A percentile compares a stretch with the other conserved stretches of the same genome.
phyloP scores from a whole-genome alignment of 2,888 invertebrate genomes.

The Erpobdella octoculata region DNA sequence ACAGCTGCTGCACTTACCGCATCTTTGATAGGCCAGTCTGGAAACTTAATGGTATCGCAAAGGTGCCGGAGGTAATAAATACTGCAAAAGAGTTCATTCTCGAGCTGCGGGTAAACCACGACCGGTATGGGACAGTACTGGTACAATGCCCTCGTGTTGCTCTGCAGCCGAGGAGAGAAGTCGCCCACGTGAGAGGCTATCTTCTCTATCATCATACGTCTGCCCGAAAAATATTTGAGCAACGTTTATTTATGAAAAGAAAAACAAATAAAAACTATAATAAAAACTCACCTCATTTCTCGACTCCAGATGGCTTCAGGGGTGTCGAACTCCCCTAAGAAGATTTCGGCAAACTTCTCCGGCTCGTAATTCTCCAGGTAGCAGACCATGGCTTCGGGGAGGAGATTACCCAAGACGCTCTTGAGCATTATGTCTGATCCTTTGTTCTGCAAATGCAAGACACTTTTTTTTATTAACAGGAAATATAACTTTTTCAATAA shows the following conservation, averaged over 20 bases:
- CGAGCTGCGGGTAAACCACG: constrained; percentile 83
- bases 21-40: constrained; percentile 93
- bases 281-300: constrained; percentile 71
- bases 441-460: constrained; percentile 31
- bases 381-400: constrained; percentile 98
- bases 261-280: neutral
- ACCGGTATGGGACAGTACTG: constrained; percentile 90
- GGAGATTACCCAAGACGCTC: constrained; percentile 80
- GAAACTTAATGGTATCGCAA: constrained; percentile 78
- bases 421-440: constrained; percentile 68
- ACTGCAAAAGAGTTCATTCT: constrained; percentile 93
- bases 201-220: constrained; percentile 88
- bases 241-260: too few species aligned
- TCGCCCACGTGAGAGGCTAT: constrained; percentile 94
- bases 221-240: constrained; percentile 48
- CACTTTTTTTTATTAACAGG: neutral
- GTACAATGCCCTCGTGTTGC: constrained; percentile 87
- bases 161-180: constrained; percentile 84
- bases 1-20: constrained; percentile 72
- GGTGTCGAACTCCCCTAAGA: constrained; percentile 88
- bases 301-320: constrained; percentile 98
- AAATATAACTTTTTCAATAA: neutral
- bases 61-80: constrained; percentile 94
- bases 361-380: constrained; percentile 96
- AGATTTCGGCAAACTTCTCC: constrained; percentile 89